Conservation (phyloP, 2,113 vertebrate genomes). For the Nematolebias whitei region DNA sequence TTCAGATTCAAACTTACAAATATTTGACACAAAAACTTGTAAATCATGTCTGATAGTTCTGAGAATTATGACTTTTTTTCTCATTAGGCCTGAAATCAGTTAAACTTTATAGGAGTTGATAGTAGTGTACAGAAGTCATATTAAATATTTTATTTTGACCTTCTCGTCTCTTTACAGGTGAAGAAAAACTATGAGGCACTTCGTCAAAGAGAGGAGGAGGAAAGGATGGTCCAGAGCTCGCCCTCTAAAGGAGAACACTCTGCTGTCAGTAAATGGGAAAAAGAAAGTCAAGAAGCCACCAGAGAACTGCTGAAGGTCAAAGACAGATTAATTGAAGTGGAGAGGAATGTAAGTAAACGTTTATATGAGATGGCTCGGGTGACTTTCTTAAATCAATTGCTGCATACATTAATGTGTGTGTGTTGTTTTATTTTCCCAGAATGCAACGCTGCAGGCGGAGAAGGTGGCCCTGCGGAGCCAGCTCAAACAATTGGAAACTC, state of each 20-base stretch:
- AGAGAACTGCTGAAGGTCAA: conserved; percentile 95
- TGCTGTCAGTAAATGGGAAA: conserved; percentile 88
- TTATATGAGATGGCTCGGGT: neutral
- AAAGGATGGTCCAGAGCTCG: conserved; percentile 90
- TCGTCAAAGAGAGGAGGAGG: conserved; percentile 96
- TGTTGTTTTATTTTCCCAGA: conserved; percentile 76
- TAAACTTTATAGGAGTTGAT: too few relatives aligned
- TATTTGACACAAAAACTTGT: too few relatives aligned
- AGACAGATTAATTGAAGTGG: conserved; percentile 96
- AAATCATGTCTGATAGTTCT: too few relatives aligned
- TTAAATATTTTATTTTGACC: neutral
- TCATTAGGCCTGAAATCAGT: too few relatives aligned
- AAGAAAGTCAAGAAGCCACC: conserved; percentile 94
- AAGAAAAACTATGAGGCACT: conserved; percentile 99
- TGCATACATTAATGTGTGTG: neutral
- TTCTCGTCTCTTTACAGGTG: conserved; percentile 79
- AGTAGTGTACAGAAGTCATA: too few relatives aligned
- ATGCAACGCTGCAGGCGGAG: conserved; percentile 97
- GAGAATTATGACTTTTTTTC: too few relatives aligned
- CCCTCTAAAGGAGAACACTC: conserved; percentile 84
- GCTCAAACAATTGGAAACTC: conserved; percentile 93
- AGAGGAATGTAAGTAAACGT: conserved; percentile 89
- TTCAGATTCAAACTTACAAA: too few relatives aligned
- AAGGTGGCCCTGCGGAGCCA: conserved; percentile 95
- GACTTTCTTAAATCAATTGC: neutral